These are phyloP conservation scores for Philopotamus ludificatus DNA, from an alignment of 1,140 invertebrate genomes.

Conservation along the genomic window DNA sequence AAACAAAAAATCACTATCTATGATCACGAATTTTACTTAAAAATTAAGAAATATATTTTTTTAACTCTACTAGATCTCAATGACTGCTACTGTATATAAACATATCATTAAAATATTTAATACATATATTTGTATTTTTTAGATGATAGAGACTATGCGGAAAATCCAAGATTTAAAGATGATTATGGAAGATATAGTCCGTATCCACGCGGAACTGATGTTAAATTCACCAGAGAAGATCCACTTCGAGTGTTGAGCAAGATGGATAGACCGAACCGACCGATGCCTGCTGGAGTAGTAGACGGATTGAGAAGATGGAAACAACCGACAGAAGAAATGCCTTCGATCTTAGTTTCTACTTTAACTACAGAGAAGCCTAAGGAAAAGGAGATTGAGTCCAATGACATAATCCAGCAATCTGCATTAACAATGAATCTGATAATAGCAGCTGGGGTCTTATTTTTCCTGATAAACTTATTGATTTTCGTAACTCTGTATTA, in stretches of 20 bases:
- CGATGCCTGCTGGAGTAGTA: slow-evolving; percentile 45
- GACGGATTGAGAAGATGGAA: slow-evolving; percentile 44
- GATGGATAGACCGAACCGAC: slow-evolving; percentile 48
- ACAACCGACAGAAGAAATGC: background rate
- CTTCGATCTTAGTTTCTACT: slow-evolving; percentile 6
- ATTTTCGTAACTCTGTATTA: slow-evolving; percentile 76
- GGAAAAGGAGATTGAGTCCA: slow-evolving; percentile 43
- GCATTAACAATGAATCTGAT: slow-evolving; percentile 67
- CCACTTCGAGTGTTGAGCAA: slow-evolving; percentile 42
- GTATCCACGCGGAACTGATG: slow-evolving; percentile 41
- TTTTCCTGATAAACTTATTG: slow-evolving; percentile 80
- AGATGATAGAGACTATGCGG: too few species aligned
- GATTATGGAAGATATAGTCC: slow-evolving; percentile 47
- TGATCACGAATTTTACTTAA: too few species aligned
- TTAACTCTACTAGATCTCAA: too few species aligned
- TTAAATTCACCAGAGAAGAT: slow-evolving; percentile 24
- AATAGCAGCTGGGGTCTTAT: slow-evolving; percentile 73
- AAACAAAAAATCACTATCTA: too few species aligned
- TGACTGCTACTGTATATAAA: too few species aligned
- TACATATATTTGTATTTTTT: slow-evolving; percentile 39
- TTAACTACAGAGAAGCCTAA: slow-evolving; percentile 24
- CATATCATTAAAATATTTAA: background rate
- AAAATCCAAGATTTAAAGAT: background rate
- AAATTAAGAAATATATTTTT: too few species aligned
- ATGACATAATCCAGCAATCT: slow-evolving; percentile 50